Base-by-base conservation (phyloP, 2,797 vertebrate genomes). In the Karalla daura region DNA sequence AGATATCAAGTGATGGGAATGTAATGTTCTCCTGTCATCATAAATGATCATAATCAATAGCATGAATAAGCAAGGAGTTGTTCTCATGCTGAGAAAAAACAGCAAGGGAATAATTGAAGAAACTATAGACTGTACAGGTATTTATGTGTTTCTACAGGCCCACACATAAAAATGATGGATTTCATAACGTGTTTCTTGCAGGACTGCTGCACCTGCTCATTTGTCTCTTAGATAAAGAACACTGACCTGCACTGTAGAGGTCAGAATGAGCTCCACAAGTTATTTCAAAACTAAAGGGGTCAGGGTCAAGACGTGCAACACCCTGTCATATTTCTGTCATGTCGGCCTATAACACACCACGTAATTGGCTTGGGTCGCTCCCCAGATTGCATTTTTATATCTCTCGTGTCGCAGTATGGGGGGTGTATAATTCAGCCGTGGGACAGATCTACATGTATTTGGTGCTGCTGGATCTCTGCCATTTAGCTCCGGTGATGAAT, bases 241-340 rank as follows among this genome's bases (percentile, higher is more conserved):
- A 13, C 46, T 76, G 60, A 74, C 64, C 71, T 72, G 43, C 28
- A 45, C 18, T 60, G 44, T 33, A 70, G 39, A 70, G 75, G 80
- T 81, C 73, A 70, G 7, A 32, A 24, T 5, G 5, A 52, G 78
- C 76, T 85, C 70, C 73, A 59, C 40, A 35, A 76, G 47, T 78
- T 82, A 81, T 80, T 80, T 81, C 50, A 55, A 81, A 70, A 23
- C 50, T 44, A 50, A 66, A 70, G 75, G 62, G 73, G 76, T 69
- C 70, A 65, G 61, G 81, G 86, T 89, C 64, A 37, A 79, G 86
- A 63, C 40, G 40, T 58, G 40, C 54, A 59, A 66, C 35, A 21
- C 21, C 13, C 68, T 37, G 75, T 74, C 35, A 25, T 87, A 88
- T 86, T 86, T 85, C 78, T 83, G 65, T 84, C 81, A 76, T 28